Conservation (phyloP, 2,797 vertebrate genomes). For the Brachyrhaphis roseni region DNA sequence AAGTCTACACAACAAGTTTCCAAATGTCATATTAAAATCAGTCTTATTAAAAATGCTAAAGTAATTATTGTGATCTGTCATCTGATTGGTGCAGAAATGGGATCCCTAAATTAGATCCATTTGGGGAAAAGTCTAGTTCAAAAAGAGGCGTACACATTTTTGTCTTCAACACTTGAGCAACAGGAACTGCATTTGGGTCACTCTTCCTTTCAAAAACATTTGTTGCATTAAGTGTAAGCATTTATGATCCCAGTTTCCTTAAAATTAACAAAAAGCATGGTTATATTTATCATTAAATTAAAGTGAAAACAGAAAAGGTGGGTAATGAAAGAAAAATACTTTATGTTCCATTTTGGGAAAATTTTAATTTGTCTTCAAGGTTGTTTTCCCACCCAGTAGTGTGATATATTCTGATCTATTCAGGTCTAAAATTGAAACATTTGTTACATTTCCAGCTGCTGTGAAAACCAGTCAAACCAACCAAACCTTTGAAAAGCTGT, state of each 20-base stretch:
- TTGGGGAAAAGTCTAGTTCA: neutral
- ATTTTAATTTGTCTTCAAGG: neutral
- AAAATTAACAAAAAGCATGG: neutral
- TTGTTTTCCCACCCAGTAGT: neutral
- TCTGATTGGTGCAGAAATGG: neutral
- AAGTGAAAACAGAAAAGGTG: neutral
- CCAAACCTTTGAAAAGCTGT: neutral
- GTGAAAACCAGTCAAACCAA: too few species aligned
- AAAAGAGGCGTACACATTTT: neutral
- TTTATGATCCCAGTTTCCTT: neutral
- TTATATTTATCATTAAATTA: neutral
- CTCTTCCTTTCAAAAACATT: neutral
- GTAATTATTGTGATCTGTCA: neutral
- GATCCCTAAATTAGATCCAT: neutral
- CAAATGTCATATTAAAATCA: neutral
- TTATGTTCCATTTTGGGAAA: neutral
- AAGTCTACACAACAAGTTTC: neutral
- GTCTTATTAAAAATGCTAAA: neutral
- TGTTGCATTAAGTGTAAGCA: neutral
- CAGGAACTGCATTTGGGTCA: neutral
- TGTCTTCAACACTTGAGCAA: neutral
- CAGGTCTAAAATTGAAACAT: too few species aligned
- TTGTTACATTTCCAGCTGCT: too few species aligned
- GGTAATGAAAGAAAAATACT: neutral
- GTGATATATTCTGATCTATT: neutral